Evolutionary conservation across 1,140 invertebrate species (phyloP), one percentile per base, ranked within the genome.

Genomic region (Bactericera cockerelli): DNA sequence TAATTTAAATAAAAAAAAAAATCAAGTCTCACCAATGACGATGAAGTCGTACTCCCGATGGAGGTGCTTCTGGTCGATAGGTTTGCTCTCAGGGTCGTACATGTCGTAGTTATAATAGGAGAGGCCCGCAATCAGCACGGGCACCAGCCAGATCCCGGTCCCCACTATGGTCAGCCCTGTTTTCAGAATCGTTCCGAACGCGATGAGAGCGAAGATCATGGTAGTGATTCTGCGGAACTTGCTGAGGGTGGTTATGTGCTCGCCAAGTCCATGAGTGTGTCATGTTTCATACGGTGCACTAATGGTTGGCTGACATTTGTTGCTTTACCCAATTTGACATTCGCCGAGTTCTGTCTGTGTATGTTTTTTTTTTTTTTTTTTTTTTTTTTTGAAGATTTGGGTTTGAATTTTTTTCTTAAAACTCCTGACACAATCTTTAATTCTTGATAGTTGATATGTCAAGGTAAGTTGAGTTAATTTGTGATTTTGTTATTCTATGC

Each of bases 101-200:
- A 79, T 79, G 68, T 86, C 85, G 65, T 90, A 91, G 60, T 84
- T 81, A 66, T 88, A 83, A 64, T 85, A 89, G 0, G 86, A 85
- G 2, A 90, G 76, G 6, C 86, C 85, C 4, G 86, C 85, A 62
- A 92, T 77, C 42, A 92, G 69, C 16, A 89, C 66, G 4, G 88
- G 88, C 42, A 92, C 81, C 13, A 91, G 71, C 87, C 87, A 90
- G 0, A 90, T 71, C 36, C 86, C 79, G 26, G 67, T 65, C 25
- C 67, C 66, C 14, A 68, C 63, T 14, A 68, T 62, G 19, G 66
- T 64, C 24, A 67, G 55, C 33, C 67, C 66, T 36, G 67, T 65
- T 58, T 68, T 68, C 42, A 68, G 55, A 42, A 66, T 66, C 39
- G 67, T 61, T 21, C 65, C 64, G 22, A 64, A 59, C 21, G 64